Evolutionary conservation across 2,888 invertebrate genomes (phyloP), one percentile per base, ranked within the genome.

Genomic region (Bibio marci): DNA sequence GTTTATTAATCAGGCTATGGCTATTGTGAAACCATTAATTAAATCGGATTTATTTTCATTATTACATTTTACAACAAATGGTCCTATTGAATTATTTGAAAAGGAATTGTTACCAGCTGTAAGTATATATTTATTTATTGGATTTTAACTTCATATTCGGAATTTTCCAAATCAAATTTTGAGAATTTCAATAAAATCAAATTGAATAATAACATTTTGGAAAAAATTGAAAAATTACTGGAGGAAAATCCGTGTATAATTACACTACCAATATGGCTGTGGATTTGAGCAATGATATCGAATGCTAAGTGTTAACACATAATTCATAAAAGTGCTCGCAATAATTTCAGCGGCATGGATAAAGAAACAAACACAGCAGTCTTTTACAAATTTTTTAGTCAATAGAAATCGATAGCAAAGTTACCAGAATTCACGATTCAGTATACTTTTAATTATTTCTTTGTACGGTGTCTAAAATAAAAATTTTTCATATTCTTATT

Each of bases 1-100:
- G 35, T 76, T 74, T 61, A 72, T 76, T 48, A 73, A 75, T 53
- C 76, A 76, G 56, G 68, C 75, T 17, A 73, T 76, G 73, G 66
- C 73, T 38, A 64, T 76, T 32, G 63, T 76, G 7, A 67, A 72
- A 43, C 76, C 76, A 0, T 62, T 76, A 46, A 71, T 76, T 45
- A 69, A 71, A 48, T 70, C 70, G 30, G 73, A 76, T 48, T 58
- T 76, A 2, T 59, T 75, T 34, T 67, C 66, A 45, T 60, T 75
- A 15, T 60, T 76, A 28, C 69, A 70, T 56, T 74, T 75, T 50
- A 61, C 62, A 15, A 65, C 69, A 2, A 64, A 65, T 40, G 68
- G 68, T 1, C 67, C 69, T 0, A 62, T 58, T 2, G 48, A 50
- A 43, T 38, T 50, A 30, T 42, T 51, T 35, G 41, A 48, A 42